phyloP scores from a whole-genome alignment of 2,113 vertebrate genomes.

The Dicerorhinus sumatrensis region DNA sequence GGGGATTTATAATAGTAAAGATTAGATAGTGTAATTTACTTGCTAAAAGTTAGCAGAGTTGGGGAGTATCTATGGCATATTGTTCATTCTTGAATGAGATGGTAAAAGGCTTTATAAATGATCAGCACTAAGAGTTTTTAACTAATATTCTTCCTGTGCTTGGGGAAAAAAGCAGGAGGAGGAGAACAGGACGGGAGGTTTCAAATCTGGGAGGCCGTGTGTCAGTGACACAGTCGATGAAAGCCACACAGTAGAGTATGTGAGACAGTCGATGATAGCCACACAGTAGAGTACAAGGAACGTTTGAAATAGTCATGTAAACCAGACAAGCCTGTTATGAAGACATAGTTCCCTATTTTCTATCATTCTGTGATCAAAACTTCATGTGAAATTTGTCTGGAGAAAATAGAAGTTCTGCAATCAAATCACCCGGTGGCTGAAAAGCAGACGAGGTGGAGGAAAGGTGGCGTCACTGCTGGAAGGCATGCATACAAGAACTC shows the following conservation, averaged over 20 bases:
- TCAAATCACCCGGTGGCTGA: neutral
- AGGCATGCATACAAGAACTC: neutral
- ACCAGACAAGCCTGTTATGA: neutral
- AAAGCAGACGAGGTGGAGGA: neutral
- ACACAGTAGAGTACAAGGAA: neutral
- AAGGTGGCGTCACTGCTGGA: no score
- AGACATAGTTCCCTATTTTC: neutral
- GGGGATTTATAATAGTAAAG: neutral
- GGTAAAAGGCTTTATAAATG: neutral
- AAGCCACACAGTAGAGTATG: neutral
- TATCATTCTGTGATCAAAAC: neutral
- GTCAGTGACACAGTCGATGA: accelerated
- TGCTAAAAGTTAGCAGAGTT: neutral
- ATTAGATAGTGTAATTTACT: neutral
- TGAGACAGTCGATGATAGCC: neutral
- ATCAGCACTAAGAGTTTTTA: neutral
- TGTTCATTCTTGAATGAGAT: neutral
- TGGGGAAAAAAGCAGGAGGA: neutral
- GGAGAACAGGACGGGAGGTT: neutral
- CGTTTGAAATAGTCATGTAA: neutral
- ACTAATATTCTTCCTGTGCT: neutral
- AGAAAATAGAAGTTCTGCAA: neutral
- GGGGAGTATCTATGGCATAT: neutral
- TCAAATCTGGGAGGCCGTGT: accelerated
- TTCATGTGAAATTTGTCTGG: neutral